Base-by-base conservation (phyloP, 2,113 vertebrate genomes). In the Phrynosoma blainvillii region DNA sequence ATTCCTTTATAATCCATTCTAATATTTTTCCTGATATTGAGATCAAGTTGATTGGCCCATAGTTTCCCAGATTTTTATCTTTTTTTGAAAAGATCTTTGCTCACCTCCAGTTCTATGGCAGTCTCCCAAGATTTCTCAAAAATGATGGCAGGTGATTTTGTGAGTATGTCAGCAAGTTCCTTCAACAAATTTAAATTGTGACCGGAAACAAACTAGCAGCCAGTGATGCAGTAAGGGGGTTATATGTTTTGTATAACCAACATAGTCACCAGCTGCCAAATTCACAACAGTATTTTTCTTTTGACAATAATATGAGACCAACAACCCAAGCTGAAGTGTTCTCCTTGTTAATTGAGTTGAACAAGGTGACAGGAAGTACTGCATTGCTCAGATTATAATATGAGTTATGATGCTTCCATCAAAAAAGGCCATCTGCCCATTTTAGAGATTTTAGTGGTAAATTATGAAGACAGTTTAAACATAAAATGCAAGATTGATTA, bases 401-500 rank as follows among this genome's bases (percentile, higher is more conserved):
- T 40, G 30, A 1, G 0, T 20, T 89, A 32, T 89, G 54, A 32
- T 65, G 77, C 68, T 14, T 76, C 78, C 2, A 9, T 75, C 21
- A 21, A 54, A 85, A 91, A 54, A 82, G 25, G 56, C 36, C n/a
- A 89, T 23, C 40, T 56, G 86, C 36, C 16, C 23, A 40, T 74
- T 84, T 90, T 62, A 80, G 30, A 85, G 40, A 89, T 62, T n/a
- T 79, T 87, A 89, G 89, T 59, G 8, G 16, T 13, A 87, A 27
- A 52, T 62, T 70, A 95, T 86, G 8, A 84, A 71, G 85, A 88
- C 10, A 85, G 54, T 84, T 81, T 91, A 92, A 93, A 91, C 79
- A 59, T 85, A 73, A 94, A 91, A 89, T 76, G 59, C 84, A 91
- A 93, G 92, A 68, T 92, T 82, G 87, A 89, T 0, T 82, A 68